A percentile compares a stretch with the other conserved stretches of the same genome.
Conservation (phyloP, 2,113 vertebrate species). For the Actenoides hombroni region DNA sequence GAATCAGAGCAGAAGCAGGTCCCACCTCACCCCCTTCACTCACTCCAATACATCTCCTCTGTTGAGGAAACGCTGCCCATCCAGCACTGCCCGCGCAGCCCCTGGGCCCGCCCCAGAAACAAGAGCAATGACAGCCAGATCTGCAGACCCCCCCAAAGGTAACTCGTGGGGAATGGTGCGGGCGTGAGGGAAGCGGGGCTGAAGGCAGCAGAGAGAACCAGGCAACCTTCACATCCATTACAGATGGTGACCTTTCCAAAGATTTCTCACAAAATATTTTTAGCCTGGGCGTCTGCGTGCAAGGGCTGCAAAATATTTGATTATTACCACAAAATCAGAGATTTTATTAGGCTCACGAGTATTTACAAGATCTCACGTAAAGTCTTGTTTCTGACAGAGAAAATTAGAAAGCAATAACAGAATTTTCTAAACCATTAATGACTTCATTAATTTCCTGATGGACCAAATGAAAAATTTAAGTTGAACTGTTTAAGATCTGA, state of each 20-base stretch:
- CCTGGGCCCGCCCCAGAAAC: accelerated
- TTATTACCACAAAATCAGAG: not conserved
- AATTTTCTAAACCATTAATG: not conserved
- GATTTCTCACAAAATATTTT: not conserved
- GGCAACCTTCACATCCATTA: not conserved
- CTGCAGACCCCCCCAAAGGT: not conserved
- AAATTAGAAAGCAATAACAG: not conserved
- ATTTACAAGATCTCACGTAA: not conserved
- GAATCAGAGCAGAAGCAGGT: not conserved
- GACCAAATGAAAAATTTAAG: not conserved
- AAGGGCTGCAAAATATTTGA: not conserved
- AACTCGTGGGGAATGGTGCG: not conserved
- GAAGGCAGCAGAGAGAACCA: not conserved
- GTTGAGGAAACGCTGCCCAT: not conserved
- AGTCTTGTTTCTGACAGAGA: not conserved
- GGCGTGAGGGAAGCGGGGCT: not conserved
- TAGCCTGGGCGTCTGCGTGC: not conserved
- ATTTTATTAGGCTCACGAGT: not conserved
- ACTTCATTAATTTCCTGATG: not conserved
- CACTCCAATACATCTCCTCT: not conserved
- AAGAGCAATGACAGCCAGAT: not conserved
- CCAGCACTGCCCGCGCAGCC: not conserved
- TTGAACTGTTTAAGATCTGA: not conserved
- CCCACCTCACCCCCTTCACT: not conserved
- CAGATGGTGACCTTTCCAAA: accelerated